Conservation (phyloP, 2,113 vertebrate species). For the Probosciger aterrimus region DNA sequence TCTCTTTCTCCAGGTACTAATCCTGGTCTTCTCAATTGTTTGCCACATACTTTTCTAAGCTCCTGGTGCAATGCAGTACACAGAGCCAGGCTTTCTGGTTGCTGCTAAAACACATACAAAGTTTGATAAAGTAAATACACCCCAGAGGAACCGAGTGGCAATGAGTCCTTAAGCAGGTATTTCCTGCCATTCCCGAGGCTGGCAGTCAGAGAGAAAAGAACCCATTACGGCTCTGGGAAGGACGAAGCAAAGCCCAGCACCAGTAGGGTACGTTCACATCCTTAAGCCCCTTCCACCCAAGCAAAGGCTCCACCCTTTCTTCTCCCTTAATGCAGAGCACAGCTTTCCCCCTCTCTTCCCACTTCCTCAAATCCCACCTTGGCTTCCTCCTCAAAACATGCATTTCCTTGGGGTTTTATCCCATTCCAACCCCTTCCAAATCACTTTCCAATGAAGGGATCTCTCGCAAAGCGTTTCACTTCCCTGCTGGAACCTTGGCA, state of each 20-base stretch:
- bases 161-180: background rate
- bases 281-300: background rate
- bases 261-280: background rate
- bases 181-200: background rate
- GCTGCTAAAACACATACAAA: background rate
- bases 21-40: background rate
- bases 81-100: background rate
- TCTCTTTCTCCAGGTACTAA: background rate
- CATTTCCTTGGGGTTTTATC: background rate
- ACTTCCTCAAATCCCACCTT: background rate
- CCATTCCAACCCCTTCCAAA: background rate
- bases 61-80: rapidly evolving
- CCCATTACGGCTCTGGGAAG: background rate
- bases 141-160: background rate
- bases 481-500: background rate
- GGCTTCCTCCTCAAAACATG: background rate
- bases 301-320: constrained; percentile 39
- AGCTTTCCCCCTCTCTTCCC: background rate
- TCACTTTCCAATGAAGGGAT: background rate
- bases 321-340: background rate
- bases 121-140: background rate
- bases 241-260: background rate
- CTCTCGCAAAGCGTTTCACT: background rate
- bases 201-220: background rate
- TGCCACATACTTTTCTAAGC: background rate